Conservation (phyloP, 1,140 invertebrate species). For the Anthonomus grandis region DNA sequence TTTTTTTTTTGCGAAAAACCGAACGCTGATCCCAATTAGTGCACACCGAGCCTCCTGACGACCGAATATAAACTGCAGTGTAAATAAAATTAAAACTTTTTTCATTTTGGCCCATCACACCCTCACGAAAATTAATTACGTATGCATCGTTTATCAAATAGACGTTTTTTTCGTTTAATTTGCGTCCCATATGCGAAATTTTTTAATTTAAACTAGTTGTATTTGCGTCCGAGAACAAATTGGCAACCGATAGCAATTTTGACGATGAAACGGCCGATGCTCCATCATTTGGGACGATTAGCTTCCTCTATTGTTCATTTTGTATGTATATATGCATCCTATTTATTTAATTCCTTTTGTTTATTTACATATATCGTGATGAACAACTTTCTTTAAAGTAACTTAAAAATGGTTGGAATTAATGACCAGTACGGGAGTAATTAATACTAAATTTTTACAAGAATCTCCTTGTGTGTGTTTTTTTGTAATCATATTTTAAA, state of each 20-base stretch:
- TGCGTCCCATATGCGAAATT: slow-evolving; percentile 17
- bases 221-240: slow-evolving; percentile 24
- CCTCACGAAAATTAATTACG: slow-evolving; percentile 26
- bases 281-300: no score
- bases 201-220: slow-evolving; percentile 26
- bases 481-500: no score
- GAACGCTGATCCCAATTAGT: slow-evolving; percentile 20
- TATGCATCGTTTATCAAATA: slow-evolving; percentile 27
- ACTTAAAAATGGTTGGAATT: no score
- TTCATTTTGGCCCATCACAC: slow-evolving; percentile 18
- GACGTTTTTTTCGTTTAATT: slow-evolving; percentile 24
- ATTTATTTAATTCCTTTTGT: no score
- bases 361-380: no score
- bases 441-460: no score
- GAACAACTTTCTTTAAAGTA: no score
- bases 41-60: slow-evolving; percentile 7
- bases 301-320: no score
- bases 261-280: no score
- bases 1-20: neutral
- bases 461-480: no score
- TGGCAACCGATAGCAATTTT: slow-evolving; percentile 24
- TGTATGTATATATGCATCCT: no score
- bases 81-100: slow-evolving; percentile 31
- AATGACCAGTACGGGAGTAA: no score
- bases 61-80: slow-evolving; percentile 22